Conservation (phyloP, 1,140 invertebrate species). For the Drosophila bipectinata region DNA sequence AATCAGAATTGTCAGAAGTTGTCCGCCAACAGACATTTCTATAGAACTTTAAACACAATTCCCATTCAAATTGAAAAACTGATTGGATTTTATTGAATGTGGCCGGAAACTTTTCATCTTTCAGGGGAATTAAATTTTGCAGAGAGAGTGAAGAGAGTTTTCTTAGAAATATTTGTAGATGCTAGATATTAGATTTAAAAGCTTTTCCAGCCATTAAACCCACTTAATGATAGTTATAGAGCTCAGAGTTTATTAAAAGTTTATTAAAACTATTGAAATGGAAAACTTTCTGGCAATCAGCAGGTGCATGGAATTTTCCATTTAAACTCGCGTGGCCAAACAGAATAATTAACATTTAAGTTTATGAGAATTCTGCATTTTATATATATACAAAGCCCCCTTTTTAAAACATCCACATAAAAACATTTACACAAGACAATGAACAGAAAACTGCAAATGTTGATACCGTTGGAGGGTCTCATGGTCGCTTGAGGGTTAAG, state of each 20-base stretch:
- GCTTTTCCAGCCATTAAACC: background rate
- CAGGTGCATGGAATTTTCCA: background rate
- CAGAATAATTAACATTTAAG: slow-evolving; percentile 4
- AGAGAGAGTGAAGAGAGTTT: background rate
- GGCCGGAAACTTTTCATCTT: background rate
- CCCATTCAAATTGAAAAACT: background rate
- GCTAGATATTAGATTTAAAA: background rate
- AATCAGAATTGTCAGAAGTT: too few relatives aligned
- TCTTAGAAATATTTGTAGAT: background rate
- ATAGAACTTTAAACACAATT: too few relatives aligned
- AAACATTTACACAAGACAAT: background rate
- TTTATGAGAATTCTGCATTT: background rate
- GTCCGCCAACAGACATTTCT: too few relatives aligned
- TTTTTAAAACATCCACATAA: background rate
- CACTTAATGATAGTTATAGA: background rate
- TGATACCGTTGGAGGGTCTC: background rate
- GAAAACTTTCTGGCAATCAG: background rate
- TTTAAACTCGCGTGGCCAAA: background rate
- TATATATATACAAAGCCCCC: background rate
- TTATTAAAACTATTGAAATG: too few relatives aligned
- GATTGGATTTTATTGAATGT: slow-evolving; percentile 4
- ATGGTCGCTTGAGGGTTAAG: background rate
- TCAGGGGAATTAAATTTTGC: slow-evolving; percentile 7
- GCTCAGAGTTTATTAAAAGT: too few relatives aligned
- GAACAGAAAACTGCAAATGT: background rate